Evolutionary conservation across 2,113 vertebrate species (phyloP), one percentile per base, ranked within the genome.

Genomic region (Scomber colias): DNA sequence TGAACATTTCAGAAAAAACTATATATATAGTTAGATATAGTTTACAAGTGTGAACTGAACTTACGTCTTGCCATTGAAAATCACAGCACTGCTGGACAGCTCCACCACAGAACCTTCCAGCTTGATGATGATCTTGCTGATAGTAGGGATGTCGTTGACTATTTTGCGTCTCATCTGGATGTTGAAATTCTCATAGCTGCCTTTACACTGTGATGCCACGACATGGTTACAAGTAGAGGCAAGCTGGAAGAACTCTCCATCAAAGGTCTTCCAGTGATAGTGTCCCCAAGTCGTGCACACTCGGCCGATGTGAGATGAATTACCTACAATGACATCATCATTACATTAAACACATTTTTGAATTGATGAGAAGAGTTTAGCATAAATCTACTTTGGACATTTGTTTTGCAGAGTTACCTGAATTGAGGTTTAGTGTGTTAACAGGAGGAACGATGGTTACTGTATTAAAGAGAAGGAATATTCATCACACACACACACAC

Each of bases 281-380:
- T 96, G 82, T 2, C 97, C 97, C 97, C 98, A 99, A 4, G 96
- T 96, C 17, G 97, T 96, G 94, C 97, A 98, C 87, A 99, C 96
- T 24, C 30, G 93, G 71, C 95, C 88, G 7, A 95, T 88, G 24
- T 98, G 96, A 27, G 88, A 85, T 1, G 66, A 45, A 30, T 87
- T 82, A 1, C 57, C 71, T 90, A 10, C 3, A 76, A 75, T 19
- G 24, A 44, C 6, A 55, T 15, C 0, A 55, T 30, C 0, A 45
- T 6, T 27, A 27, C 24, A 16, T 59, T 53, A 56, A 21, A 66
- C 49, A 35, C 21, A 0, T 19, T 51, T 62, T 64, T 51, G 5
- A 49, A 45, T 3, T 8, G 12, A 73, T 0, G 21, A 4, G 14
- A 24, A 48, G 5, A 40, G 1, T 9, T 24, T 7, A 40, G 6